These are phyloP conservation scores for Clavelina lepadiformis DNA, from an alignment of 23 tunicate genomes.

Conservation along the genomic window DNA sequence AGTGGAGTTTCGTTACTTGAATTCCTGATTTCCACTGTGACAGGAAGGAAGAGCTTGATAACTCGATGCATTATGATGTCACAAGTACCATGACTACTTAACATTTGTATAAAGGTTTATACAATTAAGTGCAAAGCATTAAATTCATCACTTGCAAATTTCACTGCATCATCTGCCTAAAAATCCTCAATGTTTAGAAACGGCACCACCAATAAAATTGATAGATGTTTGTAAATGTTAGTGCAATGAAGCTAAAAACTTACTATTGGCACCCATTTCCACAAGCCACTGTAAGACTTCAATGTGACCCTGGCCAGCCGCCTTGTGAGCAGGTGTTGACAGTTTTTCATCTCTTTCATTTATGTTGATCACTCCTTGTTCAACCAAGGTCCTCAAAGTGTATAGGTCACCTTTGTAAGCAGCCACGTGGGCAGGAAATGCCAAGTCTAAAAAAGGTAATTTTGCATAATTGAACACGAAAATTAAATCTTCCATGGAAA, in stretches of 20 bases:
- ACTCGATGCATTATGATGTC: too few species aligned
- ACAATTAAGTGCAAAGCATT: too few species aligned
- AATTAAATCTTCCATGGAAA: neutral
- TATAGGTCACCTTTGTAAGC: conserved; percentile 76
- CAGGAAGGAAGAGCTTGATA: neutral
- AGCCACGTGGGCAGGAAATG: conserved; percentile 96
- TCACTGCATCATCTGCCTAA: too few species aligned
- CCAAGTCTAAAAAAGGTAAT: conserved; percentile 54
- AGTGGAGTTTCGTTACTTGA: conserved; percentile 72
- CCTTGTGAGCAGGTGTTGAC: conserved; percentile 93
- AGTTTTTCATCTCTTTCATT: conserved; percentile 79
- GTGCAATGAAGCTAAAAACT: conserved; percentile 12
- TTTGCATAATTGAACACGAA: neutral
- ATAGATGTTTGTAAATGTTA: too few species aligned
- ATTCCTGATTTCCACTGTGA: conserved; percentile 80
- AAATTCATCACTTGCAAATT: too few species aligned
- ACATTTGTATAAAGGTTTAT: too few species aligned
- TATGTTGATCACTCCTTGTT: conserved; percentile 88
- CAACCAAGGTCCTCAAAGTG: conserved; percentile 54
- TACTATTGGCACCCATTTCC: conserved; percentile 90
- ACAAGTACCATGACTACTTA: too few species aligned
- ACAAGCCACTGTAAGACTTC: conserved; percentile 84
- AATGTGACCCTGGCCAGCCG: conserved; percentile 84
- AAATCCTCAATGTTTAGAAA: too few species aligned
- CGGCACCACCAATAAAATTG: too few species aligned